These are phyloP conservation scores for Greenwoodochromis staneri DNA, from an alignment of 2,113 vertebrate genomes.

Conservation along the genomic window DNA sequence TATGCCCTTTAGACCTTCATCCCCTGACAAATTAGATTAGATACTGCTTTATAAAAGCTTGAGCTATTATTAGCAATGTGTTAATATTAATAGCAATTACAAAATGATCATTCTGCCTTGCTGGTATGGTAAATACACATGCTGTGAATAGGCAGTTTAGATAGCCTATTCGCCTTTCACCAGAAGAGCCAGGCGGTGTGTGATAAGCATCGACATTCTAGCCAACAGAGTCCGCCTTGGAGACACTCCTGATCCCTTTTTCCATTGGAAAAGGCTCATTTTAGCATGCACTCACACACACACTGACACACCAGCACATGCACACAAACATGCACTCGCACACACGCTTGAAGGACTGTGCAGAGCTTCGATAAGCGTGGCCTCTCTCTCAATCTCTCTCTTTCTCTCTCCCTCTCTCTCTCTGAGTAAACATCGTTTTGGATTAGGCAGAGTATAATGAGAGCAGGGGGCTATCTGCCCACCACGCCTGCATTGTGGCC, in stretches of 20 bases:
- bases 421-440: conserved; percentile 75
- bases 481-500: conserved; percentile 84
- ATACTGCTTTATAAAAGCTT: neutral
- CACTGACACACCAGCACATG: neutral
- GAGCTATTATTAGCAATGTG: conserved; percentile 19
- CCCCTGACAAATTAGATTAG: neutral
- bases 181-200: conserved; percentile 49
- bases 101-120: conserved; percentile 28
- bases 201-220: conserved; percentile 69
- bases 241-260: conserved; percentile 67
- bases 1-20: neutral
- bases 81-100: conserved; percentile 52
- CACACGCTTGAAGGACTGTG: conserved; percentile 56
- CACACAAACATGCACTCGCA: neutral
- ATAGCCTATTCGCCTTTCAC: conserved; percentile 62
- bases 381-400: conserved; percentile 26
- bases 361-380: conserved; percentile 62
- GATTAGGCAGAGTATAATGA: conserved; percentile 76
- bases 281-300: conserved; percentile 33
- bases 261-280: conserved; percentile 71
- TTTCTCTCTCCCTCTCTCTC: neutral
- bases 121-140: conserved; percentile 44
- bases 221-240: conserved; percentile 63
- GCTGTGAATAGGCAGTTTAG: conserved; percentile 51
- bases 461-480: conserved; percentile 72